Conservation (phyloP, 2,797 vertebrate genomes). For the Arnoldichthys spilopterus region DNA sequence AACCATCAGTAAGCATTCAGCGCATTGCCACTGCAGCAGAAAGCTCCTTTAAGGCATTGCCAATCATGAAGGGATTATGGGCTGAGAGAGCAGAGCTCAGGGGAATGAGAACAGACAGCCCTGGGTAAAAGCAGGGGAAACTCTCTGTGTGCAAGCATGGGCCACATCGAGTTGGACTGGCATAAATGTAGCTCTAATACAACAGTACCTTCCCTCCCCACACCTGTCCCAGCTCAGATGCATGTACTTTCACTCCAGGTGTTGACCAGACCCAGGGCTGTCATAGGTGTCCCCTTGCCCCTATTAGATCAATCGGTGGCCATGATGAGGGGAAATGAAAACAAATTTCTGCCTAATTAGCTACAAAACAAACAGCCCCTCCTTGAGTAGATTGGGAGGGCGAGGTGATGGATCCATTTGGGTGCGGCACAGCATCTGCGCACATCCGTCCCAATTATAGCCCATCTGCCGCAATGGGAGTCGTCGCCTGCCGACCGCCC, state of each 20-base stretch:
- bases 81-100: slow-evolving; percentile 7
- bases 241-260: background rate
- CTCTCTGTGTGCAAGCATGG: background rate
- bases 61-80: slow-evolving; percentile 24
- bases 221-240: background rate
- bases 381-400: slow-evolving; percentile 82
- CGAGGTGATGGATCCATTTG: slow-evolving; percentile 86
- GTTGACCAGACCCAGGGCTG: slow-evolving; percentile 11
- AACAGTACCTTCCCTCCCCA: background rate
- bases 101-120: slow-evolving; percentile 4
- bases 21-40: background rate
- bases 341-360: slow-evolving; percentile 94
- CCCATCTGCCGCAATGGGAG: slow-evolving; percentile 85
- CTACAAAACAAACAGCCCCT: slow-evolving; percentile 87
- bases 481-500: slow-evolving; percentile 68
- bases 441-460: slow-evolving; percentile 81
- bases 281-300: slow-evolving; percentile 56
- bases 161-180: background rate
- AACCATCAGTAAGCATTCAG: slow-evolving; percentile 22
- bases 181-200: background rate
- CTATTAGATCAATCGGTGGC: slow-evolving; percentile 73
- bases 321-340: slow-evolving; percentile 82
- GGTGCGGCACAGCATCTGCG: slow-evolving; percentile 84
- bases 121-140: background rate
- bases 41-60: slow-evolving; percentile 26